Percentiles rank a stretch among this genome's conserved stretches.
Conservation (phyloP, 2,113 vertebrate species). For the Hippolais icterina region DNA sequence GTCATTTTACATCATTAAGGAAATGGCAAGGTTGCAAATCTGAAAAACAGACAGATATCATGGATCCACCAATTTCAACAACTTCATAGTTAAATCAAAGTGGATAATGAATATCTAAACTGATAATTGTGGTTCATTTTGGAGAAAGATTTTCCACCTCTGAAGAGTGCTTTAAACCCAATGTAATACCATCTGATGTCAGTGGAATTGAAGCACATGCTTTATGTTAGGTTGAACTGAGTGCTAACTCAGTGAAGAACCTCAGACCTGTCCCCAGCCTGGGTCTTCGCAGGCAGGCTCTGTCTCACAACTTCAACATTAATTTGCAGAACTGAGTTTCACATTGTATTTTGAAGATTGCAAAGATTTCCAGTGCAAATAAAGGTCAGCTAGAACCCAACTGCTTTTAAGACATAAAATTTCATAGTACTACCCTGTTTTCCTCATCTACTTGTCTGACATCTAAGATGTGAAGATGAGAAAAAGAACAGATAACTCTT, state of each 20-base stretch:
- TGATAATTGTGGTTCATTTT: not conserved
- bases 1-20: not conserved
- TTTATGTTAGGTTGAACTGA: not conserved
- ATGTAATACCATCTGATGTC: rapidly evolving
- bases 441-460: not conserved
- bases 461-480: not conserved
- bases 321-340: not conserved
- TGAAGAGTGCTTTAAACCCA: not conserved
- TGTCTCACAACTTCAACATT: not conserved
- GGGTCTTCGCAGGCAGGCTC: not conserved
- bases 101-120: not conserved
- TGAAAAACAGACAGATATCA: not conserved
- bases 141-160: not conserved
- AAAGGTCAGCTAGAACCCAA: not conserved
- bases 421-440: not conserved
- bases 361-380: not conserved
- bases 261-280: not conserved
- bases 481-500: not conserved
- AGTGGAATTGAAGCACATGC: not conserved
- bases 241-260: rapidly evolving
- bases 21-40: not conserved
- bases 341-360: not conserved
- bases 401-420: not conserved
- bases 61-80: not conserved
- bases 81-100: not conserved